A percentile compares a stretch with the other conserved stretches of the same genome.
Evolutionary conservation across 2,888 invertebrate genomes (phyloP).

Genomic region (Thecocarcelia acutangulata): DNA sequence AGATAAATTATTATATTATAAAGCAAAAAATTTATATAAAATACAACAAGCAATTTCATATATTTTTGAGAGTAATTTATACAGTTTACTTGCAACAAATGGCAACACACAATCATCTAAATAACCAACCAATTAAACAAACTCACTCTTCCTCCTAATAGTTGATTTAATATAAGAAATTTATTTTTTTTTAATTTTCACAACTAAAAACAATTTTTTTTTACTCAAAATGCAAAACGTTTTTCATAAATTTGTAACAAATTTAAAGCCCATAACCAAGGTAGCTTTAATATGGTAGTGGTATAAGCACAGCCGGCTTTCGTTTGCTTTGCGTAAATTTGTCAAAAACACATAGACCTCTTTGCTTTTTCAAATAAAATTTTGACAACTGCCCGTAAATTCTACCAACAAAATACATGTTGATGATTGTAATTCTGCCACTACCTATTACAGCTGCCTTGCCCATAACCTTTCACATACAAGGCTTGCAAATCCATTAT

Average conservation of each 20-base stretch:
- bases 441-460: too few relatives aligned
- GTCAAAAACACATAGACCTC: too few relatives aligned
- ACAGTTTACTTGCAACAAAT: conserved; percentile 66
- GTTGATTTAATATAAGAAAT: conserved; percentile 9
- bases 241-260: background rate
- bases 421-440: too few relatives aligned
- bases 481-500: too few relatives aligned
- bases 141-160: conserved; percentile 25
- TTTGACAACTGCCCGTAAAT: too few relatives aligned
- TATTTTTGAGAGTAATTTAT: conserved; percentile 70
- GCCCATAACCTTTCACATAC: too few relatives aligned
- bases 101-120: conserved; percentile 59
- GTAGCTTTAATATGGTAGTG: too few relatives aligned
- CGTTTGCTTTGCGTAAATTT: too few relatives aligned
- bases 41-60: conserved; percentile 57
- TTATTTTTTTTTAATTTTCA: background rate
- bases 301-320: too few relatives aligned
- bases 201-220: background rate
- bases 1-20: conserved; percentile 14
- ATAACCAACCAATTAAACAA: conserved; percentile 21
- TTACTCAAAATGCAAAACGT: background rate
- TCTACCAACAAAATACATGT: too few relatives aligned
- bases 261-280: too few relatives aligned
- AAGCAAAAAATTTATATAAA: conserved; percentile 26
- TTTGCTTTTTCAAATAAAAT: too few relatives aligned